A percentile compares a stretch with the other conserved stretches of the same genome.
These are phyloP conservation scores for Morpho achilles DNA, from an alignment of 2,888 invertebrate genomes.

Conservation along the genomic window DNA sequence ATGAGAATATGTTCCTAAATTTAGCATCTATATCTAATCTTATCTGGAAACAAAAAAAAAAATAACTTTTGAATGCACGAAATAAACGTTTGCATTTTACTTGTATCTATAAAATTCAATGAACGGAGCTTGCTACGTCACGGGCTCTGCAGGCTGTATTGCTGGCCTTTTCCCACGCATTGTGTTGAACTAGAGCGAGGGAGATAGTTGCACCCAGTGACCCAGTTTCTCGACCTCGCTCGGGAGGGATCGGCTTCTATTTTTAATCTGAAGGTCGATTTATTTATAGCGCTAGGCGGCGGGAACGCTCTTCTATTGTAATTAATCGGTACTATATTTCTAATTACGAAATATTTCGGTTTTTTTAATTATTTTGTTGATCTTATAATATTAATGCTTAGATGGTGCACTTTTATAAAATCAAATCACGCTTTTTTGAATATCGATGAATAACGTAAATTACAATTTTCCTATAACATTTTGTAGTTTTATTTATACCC, in stretches of 20 bases:
- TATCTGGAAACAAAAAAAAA: constrained; percentile 1
- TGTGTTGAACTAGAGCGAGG: constrained; percentile 33
- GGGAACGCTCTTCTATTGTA: constrained; percentile 35
- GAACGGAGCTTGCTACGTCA: constrained; percentile 70
- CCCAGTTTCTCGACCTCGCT: constrained; percentile 75
- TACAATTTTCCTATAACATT: too few relatives aligned
- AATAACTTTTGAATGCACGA: constrained; percentile 43
- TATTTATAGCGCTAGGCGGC: constrained; percentile 65
- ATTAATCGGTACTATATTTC: constrained; percentile 35
- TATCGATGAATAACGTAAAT: too few relatives aligned
- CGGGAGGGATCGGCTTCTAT: constrained; percentile 72
- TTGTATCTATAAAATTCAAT: constrained; percentile 68
- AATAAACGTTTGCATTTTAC: constrained; percentile 35
- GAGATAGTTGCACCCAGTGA: constrained; percentile 54
- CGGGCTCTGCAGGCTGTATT: constrained; percentile 54
- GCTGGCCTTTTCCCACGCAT: constrained; percentile 41
- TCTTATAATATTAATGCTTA: neutral
- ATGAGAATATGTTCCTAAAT: too few relatives aligned
- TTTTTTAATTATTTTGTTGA: neutral
- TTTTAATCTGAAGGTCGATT: constrained; percentile 77
- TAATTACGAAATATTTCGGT: constrained; percentile 28
- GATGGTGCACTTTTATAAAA: neutral
- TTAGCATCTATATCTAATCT: too few relatives aligned
- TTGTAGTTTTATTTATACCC: too few relatives aligned
- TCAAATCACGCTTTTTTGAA: neutral